Conservation (phyloP, 2,797 vertebrate species). For the Potorous gilbertii region DNA sequence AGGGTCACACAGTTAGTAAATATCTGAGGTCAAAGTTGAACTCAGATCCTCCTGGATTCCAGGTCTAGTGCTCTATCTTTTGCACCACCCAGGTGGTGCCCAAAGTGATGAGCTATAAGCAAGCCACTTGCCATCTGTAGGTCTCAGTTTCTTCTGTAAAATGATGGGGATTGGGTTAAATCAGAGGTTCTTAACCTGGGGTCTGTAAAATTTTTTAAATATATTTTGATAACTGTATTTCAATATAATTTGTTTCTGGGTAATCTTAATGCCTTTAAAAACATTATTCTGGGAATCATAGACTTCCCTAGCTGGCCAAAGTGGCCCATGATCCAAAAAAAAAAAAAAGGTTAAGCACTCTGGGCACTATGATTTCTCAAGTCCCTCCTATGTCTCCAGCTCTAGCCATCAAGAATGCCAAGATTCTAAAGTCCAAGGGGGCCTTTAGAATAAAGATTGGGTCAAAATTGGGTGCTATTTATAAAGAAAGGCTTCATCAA, state of each 20-base stretch:
- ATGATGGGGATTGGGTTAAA: background rate
- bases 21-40: background rate
- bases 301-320: background rate
- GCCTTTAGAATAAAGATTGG: background rate
- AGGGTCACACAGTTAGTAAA: background rate
- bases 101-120: background rate
- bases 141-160: background rate
- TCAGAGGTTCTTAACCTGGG: background rate
- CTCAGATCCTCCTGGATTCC: background rate
- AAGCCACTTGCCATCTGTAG: background rate
- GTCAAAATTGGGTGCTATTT: background rate
- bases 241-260: background rate
- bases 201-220: background rate
- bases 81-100: background rate
- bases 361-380: background rate
- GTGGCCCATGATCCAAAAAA: background rate
- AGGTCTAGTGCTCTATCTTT: background rate
- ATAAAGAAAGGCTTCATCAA: background rate
- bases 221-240: background rate
- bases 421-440: background rate
- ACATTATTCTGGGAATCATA: background rate
- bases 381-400: background rate
- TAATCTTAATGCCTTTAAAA: background rate
- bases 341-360: background rate
- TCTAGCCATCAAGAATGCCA: background rate